A percentile compares a stretch with the other conserved stretches of the same genome.
These are phyloP conservation scores for Trichoplusia ni DNA, from an alignment of 1,140 invertebrate species.

Conservation along the genomic window DNA sequence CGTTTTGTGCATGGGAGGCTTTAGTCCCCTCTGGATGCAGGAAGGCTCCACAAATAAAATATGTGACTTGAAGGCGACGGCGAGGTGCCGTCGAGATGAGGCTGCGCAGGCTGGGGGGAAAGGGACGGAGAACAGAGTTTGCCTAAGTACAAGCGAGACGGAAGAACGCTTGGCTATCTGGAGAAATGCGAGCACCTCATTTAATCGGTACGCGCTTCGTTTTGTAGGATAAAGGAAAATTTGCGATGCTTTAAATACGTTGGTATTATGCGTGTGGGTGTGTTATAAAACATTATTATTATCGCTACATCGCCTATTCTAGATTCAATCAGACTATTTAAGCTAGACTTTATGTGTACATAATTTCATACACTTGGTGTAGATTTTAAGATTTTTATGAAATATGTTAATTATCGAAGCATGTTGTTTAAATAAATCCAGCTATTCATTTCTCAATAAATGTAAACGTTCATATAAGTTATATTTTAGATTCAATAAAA, in stretches of 20 bases:
- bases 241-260: conserved; percentile 57
- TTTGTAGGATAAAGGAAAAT: conserved; percentile 71
- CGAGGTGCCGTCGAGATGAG: conserved; percentile 75
- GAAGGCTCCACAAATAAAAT: conserved; percentile 81
- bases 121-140: conserved; percentile 40
- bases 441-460: no score
- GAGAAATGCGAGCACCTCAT: conserved; percentile 81
- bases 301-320: conserved; percentile 12
- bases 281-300: conserved; percentile 30
- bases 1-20: conserved; percentile 59
- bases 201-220: conserved; percentile 80
- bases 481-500: no score
- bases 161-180: conserved; percentile 68
- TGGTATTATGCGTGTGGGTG: conserved; percentile 30
- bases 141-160: conserved; percentile 50
- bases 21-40: conserved; percentile 76
- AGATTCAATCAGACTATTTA: conserved; percentile 3
- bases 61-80: conserved; percentile 80
- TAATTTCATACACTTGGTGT: no score
- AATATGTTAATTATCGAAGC: no score
- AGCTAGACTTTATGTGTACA: no score
- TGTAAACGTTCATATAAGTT: no score
- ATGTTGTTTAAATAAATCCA: no score
- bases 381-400: no score
- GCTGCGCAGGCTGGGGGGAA: conserved; percentile 65